Evolutionary conservation across 2,888 invertebrate genomes (phyloP).

Genomic region (Crepidodera aurea): DNA sequence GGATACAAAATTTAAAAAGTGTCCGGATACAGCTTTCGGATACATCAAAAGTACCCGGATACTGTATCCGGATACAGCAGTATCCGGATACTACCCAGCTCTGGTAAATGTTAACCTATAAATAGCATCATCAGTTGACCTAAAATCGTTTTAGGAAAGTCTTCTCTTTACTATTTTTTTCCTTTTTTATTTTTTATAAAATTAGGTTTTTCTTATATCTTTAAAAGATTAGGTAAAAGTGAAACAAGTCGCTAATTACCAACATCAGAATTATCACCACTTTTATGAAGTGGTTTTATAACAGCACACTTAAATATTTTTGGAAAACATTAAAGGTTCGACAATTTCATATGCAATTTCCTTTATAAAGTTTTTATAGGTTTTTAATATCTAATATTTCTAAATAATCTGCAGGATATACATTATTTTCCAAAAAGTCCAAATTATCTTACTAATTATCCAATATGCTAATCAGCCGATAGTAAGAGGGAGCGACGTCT

Average conservation of each 20-base stretch:
- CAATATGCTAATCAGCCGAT: too few relatives aligned
- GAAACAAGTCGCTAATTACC: slow-evolving; percentile 5
- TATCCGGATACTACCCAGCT: too few relatives aligned
- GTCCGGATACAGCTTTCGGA: too few relatives aligned
- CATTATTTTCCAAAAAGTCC: not conserved
- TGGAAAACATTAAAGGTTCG: not conserved
- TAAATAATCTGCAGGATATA: not conserved
- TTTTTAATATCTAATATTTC: not conserved
- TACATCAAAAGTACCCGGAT: too few relatives aligned
- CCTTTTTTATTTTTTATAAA: slow-evolving; percentile 2
- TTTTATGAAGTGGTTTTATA: not conserved
- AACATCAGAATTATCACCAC: slow-evolving; percentile 1
- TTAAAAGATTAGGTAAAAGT: not conserved
- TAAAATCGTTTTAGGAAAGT: not conserved
- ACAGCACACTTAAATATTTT: not conserved
- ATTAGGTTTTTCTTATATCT: slow-evolving; percentile 6
- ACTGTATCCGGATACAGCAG: too few relatives aligned
- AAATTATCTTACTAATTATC: not conserved
- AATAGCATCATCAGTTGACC: slow-evolving; percentile 3
- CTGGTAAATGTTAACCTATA: not conserved
- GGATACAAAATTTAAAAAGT: too few relatives aligned
- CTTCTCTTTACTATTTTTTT: not conserved
- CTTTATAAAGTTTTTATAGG: not conserved
- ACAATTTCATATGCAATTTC: not conserved
- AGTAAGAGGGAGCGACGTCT: too few relatives aligned